Conservation (phyloP, 2,888 invertebrate genomes). For the Tenthredo scrophulariae region DNA sequence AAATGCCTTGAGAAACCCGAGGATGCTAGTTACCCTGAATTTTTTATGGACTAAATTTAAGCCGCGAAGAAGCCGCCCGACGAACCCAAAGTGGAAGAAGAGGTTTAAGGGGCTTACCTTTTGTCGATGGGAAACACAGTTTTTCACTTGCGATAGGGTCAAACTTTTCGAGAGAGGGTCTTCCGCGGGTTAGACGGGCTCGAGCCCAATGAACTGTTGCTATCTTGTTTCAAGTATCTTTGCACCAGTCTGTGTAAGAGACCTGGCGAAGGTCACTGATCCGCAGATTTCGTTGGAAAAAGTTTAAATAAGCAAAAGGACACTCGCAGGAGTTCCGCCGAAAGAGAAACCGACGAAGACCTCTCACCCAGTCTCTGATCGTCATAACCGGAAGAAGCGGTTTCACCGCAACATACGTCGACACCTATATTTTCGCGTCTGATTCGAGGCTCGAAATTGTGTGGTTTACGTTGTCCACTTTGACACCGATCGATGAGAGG, state of each 20-base stretch:
- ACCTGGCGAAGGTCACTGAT: background rate
- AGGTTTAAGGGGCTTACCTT: constrained; percentile 45
- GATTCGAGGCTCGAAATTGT: background rate
- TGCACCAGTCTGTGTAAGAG: background rate
- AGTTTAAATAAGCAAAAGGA: background rate
- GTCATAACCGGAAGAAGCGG: background rate
- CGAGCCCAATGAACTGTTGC: constrained; percentile 16
- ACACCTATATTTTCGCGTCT: background rate
- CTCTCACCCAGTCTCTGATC: background rate
- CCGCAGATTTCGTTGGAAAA: background rate
- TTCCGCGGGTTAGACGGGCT: background rate
- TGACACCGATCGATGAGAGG: constrained; percentile 32
- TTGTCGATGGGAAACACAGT: constrained; percentile 47
- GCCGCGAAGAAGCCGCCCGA: background rate
- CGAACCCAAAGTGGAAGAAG: constrained; percentile 20
- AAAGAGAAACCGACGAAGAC: background rate
- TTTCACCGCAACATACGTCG: background rate
- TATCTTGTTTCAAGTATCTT: constrained; percentile 13
- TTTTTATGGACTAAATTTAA: constrained; percentile 25
- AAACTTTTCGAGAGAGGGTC: constrained; percentile 17
- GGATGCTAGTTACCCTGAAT: constrained; percentile 21
- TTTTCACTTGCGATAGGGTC: constrained; percentile 50
- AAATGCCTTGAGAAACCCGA: background rate
- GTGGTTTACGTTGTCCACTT: constrained; percentile 27
- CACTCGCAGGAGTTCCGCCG: background rate